Evolutionary conservation across 2,797 vertebrate genomes (phyloP).

Genomic region (Columba guinea): DNA sequence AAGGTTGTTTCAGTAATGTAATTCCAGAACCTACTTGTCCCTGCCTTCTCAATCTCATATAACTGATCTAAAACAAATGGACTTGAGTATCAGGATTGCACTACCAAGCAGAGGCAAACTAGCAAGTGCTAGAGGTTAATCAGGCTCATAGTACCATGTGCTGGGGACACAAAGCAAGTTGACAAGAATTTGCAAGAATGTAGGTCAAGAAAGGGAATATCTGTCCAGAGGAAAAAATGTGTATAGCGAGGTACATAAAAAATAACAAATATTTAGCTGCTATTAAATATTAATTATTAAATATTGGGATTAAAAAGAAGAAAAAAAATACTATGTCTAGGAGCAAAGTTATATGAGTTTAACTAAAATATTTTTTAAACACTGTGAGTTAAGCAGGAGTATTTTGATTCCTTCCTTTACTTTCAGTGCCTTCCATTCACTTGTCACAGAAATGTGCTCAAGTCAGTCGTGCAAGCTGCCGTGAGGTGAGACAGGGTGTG

Average conservation of each 20-base stretch:
- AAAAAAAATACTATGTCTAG: neutral
- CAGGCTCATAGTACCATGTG: neutral
- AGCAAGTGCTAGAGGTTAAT: neutral
- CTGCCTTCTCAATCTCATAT: neutral
- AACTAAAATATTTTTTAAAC: neutral
- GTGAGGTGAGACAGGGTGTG: neutral
- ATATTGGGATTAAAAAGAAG: neutral
- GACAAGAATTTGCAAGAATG: neutral
- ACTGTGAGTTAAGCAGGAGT: neutral
- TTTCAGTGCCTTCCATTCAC: neutral
- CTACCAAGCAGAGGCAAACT: neutral
- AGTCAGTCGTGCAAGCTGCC: neutral
- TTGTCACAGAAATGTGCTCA: neutral
- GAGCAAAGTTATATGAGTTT: neutral
- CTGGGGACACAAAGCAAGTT: neutral
- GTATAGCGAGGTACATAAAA: neutral
- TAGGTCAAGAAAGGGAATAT: neutral
- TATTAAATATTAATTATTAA: neutral
- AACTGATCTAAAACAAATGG: neutral
- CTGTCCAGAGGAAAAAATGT: neutral
- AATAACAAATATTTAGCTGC: rapidly evolving
- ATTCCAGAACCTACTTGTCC: neutral
- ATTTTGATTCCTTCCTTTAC: neutral
- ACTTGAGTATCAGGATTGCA: neutral
- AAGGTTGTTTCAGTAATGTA: neutral